Evolutionary conservation across 2,888 invertebrate genomes (phyloP).

Genomic region (Drosophila kambysellisi): DNA sequence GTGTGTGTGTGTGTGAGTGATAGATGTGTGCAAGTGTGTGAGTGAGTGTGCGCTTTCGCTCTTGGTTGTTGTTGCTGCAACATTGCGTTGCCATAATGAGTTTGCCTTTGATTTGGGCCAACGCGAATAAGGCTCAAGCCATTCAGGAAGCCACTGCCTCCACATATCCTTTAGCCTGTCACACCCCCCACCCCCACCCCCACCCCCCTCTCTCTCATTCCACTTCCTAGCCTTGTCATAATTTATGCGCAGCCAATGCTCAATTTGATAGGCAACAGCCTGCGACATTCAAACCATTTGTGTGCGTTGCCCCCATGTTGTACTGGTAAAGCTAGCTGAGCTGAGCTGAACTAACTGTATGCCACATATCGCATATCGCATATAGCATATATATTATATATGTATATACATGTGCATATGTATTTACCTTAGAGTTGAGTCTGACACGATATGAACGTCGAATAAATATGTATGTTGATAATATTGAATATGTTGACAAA

Average conservation of each 20-base stretch:
- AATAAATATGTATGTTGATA: constrained; percentile 31
- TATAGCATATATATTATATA: constrained; percentile 1
- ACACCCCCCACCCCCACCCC: not conserved
- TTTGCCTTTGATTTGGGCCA: constrained; percentile 75
- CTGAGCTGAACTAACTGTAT: constrained; percentile 21
- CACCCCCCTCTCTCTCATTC: too few species aligned
- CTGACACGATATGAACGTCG: constrained; percentile 38
- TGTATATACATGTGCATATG: constrained; percentile 7
- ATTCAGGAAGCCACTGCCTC: constrained; percentile 37
- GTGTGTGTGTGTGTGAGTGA: constrained; percentile 9
- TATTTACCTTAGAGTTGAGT: constrained; percentile 62
- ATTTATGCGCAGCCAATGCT: constrained; percentile 71
- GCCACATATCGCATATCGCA: not conserved
- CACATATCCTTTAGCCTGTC: not conserved
- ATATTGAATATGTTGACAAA: constrained; percentile 73
- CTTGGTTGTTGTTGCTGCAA: constrained; percentile 25
- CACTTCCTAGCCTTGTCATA: constrained; percentile 50
- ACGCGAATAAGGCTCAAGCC: constrained; percentile 51
- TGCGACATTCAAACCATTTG: constrained; percentile 68
- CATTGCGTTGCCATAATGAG: constrained; percentile 65
- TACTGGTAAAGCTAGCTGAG: constrained; percentile 40
- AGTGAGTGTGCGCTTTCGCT: constrained; percentile 12
- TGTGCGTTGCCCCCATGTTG: constrained; percentile 35
- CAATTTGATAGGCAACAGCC: constrained; percentile 70
- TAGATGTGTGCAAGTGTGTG: constrained; percentile 9